phyloP scores from a whole-genome alignment of 2,888 invertebrate genomes.

The Polydrusus pterygomalis region DNA sequence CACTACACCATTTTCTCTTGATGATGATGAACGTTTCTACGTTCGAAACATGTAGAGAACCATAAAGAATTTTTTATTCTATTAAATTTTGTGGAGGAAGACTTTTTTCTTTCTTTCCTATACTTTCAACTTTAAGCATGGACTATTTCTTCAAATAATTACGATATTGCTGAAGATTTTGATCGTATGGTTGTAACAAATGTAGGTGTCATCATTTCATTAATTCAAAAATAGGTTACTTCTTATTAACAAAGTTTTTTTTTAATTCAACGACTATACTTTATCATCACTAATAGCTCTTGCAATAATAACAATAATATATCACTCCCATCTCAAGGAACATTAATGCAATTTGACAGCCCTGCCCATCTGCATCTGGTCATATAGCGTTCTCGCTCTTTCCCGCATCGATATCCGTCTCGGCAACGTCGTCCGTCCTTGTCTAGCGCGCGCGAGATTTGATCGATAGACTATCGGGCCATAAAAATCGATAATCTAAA shows the following conservation, averaged over 20 bases:
- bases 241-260: not conserved
- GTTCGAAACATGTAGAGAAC: no score
- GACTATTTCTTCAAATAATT: no score
- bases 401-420: no score
- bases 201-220: not conserved
- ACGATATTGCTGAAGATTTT: no score
- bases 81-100: no score
- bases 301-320: slow-evolving; percentile 42
- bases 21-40: no score
- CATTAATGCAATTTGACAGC: slow-evolving; percentile 54
- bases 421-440: slow-evolving; percentile 13
- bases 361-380: slow-evolving; percentile 53
- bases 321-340: slow-evolving; percentile 46
- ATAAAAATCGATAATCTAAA: slow-evolving; percentile 58
- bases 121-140: no score
- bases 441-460: slow-evolving; percentile 45
- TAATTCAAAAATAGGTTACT: not conserved
- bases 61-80: no score
- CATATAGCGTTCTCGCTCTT: slow-evolving; percentile 22
- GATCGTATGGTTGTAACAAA: no score
- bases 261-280: slow-evolving; percentile 2
- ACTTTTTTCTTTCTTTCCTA: no score
- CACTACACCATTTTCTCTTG: no score
- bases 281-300: slow-evolving; percentile 18
- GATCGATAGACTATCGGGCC: slow-evolving; percentile 54